Percentiles rank a stretch among this genome's conserved stretches.
Conservation (phyloP, 2,888 invertebrate species). For the Rotaria macrura region DNA sequence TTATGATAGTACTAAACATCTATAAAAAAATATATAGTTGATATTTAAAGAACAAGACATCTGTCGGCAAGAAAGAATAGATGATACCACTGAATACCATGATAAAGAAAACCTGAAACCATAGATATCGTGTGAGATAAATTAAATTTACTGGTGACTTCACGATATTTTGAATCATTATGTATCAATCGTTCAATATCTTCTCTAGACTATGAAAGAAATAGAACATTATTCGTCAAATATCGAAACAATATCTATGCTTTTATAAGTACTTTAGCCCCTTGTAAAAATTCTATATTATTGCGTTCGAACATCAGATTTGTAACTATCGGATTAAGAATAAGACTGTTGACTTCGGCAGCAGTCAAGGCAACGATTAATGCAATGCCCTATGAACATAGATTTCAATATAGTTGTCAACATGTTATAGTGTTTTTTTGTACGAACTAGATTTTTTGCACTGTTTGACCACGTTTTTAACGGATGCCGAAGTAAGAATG, state of each 20-base stretch:
- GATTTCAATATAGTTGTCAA: neutral
- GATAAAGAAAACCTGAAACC: neutral
- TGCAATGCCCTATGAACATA: neutral
- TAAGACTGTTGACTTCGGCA: neutral
- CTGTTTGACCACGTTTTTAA: neutral
- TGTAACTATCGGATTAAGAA: neutral
- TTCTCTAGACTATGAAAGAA: neutral
- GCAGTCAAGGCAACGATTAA: neutral
- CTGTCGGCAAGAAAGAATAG: neutral
- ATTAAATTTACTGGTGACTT: neutral
- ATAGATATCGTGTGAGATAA: constrained; percentile 7
- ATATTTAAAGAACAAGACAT: neutral
- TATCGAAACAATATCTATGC: neutral
- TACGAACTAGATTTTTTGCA: neutral
- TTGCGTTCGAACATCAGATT: constrained; percentile 10
- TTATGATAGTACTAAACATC: neutral
- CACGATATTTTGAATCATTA: constrained; percentile 7
- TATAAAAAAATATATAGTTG: neutral
- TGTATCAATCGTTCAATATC: neutral
- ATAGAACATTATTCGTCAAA: neutral
- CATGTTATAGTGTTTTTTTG: neutral
- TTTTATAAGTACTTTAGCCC: neutral
- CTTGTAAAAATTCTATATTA: constrained; percentile 19
- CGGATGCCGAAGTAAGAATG: constrained; percentile 18
- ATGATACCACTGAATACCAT: constrained; percentile 15